These are phyloP conservation scores for Scophthalmus maximus DNA, from an alignment of 2,113 vertebrate genomes.

Conservation along the genomic window DNA sequence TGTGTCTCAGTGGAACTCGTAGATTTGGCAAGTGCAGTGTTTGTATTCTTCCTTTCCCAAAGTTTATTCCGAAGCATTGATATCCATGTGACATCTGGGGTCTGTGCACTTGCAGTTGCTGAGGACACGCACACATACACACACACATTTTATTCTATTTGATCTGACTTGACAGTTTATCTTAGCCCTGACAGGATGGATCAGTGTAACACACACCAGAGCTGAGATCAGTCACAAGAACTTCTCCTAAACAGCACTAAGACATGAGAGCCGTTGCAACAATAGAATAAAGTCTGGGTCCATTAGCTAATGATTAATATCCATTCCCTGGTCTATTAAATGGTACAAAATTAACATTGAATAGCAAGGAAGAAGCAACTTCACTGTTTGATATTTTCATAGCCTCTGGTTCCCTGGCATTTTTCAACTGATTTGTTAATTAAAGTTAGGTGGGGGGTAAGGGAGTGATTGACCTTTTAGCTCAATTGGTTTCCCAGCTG, in stretches of 20 bases:
- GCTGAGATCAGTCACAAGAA: conserved; percentile 1
- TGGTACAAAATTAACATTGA: conserved; percentile 54
- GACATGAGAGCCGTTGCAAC: conserved; percentile 2
- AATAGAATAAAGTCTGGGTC: conserved; percentile 15
- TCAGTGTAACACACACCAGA: not conserved
- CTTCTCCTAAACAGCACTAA: not conserved
- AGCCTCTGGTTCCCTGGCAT: conserved; percentile 70
- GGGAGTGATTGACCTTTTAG: conserved; percentile 76
- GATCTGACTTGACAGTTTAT: conserved; percentile 2
- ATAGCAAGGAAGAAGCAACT: conserved; percentile 39
- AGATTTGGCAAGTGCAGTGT: conserved; percentile 25
- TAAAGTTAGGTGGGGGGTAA: conserved; percentile 56
- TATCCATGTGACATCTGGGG: not conserved
- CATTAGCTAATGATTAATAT: conserved; percentile 50
- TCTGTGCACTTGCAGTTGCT: not conserved
- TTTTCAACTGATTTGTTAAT: conserved; percentile 76
- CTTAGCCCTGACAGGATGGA: not conserved
- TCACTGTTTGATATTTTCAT: conserved; percentile 64
- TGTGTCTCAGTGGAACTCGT: conserved; percentile 36
- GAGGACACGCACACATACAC: not conserved
- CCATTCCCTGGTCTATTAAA: conserved; percentile 52
- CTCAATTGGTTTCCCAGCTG: conserved; percentile 72
- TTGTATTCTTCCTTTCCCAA: conserved; percentile 15
- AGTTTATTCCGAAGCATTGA: not conserved
- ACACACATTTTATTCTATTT: not conserved